Evolutionary conservation across 2,113 vertebrate species (phyloP).

Genomic region (Hippocampus zosterae): DNA sequence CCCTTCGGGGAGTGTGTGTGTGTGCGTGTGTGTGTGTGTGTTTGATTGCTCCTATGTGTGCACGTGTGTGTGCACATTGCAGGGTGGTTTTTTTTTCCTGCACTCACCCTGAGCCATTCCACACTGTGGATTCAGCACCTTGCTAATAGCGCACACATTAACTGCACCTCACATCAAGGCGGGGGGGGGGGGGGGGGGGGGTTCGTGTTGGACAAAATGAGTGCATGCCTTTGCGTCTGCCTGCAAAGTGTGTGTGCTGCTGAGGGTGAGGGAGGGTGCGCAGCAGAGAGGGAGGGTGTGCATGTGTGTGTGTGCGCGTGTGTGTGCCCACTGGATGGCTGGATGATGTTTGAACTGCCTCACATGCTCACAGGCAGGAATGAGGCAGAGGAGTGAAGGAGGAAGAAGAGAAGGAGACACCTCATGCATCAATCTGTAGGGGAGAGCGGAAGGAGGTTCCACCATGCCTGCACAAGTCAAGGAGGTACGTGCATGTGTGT

Average conservation of each 20-base stretch:
- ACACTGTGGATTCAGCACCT: constrained; percentile 64
- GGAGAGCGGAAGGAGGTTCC: constrained; percentile 53
- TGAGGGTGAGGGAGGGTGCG: constrained; percentile 65
- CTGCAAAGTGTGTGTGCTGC: constrained; percentile 51
- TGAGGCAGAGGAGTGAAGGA: constrained; percentile 23
- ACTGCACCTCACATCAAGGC: constrained; percentile 56
- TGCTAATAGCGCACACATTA: constrained; percentile 59
- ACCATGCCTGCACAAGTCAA: constrained; percentile 74
- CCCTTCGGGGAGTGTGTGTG: constrained; percentile 43
- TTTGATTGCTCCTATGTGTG: neutral
- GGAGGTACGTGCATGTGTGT: constrained; percentile 68
- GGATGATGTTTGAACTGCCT: constrained; percentile 66
- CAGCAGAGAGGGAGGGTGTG: neutral
- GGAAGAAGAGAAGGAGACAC: constrained; percentile 32
- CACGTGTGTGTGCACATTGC: constrained; percentile 6
- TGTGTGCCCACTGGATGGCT: constrained; percentile 21
- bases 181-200: constrained; percentile 45
- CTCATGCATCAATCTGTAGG: constrained; percentile 47
- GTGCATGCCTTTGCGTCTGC: constrained; percentile 17
- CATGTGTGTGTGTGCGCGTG: neutral
- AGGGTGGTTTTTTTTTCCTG: constrained; percentile 3
- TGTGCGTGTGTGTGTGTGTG: constrained; percentile 1
- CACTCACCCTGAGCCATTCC: constrained; percentile 51
- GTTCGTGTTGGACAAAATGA: neutral
- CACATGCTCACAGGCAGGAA: constrained; percentile 44